A percentile compares a stretch with the other conserved stretches of the same genome.
phyloP scores from a whole-genome alignment of 2,888 invertebrate species.

The Stenichneumon culpator region DNA sequence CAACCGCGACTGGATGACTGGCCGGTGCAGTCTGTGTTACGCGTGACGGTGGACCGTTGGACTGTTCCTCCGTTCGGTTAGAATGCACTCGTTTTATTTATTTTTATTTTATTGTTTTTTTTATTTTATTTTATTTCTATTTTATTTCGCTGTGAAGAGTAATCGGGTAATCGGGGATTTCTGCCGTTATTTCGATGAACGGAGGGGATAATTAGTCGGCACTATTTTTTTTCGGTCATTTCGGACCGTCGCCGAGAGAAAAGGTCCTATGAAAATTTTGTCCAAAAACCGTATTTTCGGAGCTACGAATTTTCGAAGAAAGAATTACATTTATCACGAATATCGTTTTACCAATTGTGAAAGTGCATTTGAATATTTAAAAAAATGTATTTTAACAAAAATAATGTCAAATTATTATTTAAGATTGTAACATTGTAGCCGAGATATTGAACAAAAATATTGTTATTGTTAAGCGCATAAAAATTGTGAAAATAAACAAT shows the following conservation, averaged over 20 bases:
- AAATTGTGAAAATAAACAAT: neutral
- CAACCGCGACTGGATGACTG: conserved; percentile 11
- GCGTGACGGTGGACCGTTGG: conserved; percentile 23
- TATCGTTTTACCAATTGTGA: too few relatives aligned
- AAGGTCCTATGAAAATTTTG: neutral
- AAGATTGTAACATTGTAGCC: too few relatives aligned
- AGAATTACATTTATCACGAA: neutral
- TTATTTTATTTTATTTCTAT: neutral
- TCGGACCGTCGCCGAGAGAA: neutral
- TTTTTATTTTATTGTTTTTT: neutral
- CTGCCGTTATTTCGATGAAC: neutral
- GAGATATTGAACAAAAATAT: too few relatives aligned
- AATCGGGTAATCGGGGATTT: neutral
- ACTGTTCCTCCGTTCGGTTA: neutral
- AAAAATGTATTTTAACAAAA: too few relatives aligned
- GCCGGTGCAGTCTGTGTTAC: conserved; percentile 1
- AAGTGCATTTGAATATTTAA: too few relatives aligned
- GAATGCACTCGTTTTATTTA: neutral
- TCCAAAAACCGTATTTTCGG: neutral
- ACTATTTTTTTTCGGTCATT: neutral
- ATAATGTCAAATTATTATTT: too few relatives aligned
- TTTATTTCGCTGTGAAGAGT: neutral
- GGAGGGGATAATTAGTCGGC: neutral
- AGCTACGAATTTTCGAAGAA: neutral
- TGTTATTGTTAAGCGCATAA: too few relatives aligned